These are phyloP conservation scores for Tinea trinotella DNA, from an alignment of 2,888 invertebrate genomes.

Conservation along the genomic window DNA sequence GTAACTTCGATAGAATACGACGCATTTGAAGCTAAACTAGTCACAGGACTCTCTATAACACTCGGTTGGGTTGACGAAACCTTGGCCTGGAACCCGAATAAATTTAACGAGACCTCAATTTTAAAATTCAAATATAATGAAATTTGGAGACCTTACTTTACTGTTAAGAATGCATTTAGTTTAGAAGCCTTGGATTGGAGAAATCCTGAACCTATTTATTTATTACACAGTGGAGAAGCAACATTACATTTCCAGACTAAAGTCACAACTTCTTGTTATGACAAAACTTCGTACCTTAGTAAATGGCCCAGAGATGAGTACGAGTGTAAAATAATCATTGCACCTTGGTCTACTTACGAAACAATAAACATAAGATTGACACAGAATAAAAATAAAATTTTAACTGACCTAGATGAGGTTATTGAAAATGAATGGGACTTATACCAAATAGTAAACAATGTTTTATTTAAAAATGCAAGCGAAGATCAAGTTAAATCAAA, in stretches of 20 bases:
- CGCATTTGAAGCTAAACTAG: slow-evolving; percentile 41
- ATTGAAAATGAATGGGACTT: slow-evolving; percentile 41
- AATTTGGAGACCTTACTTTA: slow-evolving; percentile 73
- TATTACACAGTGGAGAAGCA: slow-evolving; percentile 46
- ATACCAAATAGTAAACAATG: not conserved
- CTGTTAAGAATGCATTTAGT: slow-evolving; percentile 49
- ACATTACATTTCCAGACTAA: slow-evolving; percentile 46
- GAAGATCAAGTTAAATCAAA: slow-evolving; percentile 29
- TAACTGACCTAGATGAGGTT: slow-evolving; percentile 34
- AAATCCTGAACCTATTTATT: slow-evolving; percentile 41
- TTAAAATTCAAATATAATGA: slow-evolving; percentile 66
- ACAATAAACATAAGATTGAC: slow-evolving; percentile 32
- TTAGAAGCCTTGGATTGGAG: slow-evolving; percentile 35
- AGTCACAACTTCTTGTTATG: slow-evolving; percentile 42
- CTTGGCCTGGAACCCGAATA: slow-evolving; percentile 72
- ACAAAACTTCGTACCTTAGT: slow-evolving; percentile 29
- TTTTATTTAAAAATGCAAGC: not conserved
- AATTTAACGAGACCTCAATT: slow-evolving; percentile 64
- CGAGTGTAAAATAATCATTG: slow-evolving; percentile 39
- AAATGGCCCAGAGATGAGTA: slow-evolving; percentile 56
- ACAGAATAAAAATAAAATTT: not conserved
- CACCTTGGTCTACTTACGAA: slow-evolving; percentile 54
- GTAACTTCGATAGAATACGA: slow-evolving; percentile 45
- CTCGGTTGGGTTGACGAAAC: slow-evolving; percentile 74
- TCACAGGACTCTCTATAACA: slow-evolving; percentile 42